Evolutionary conservation across 1,140 invertebrate species (phyloP), one percentile per base, ranked within the genome.

Genomic region (Oreohelix idahoensis): DNA sequence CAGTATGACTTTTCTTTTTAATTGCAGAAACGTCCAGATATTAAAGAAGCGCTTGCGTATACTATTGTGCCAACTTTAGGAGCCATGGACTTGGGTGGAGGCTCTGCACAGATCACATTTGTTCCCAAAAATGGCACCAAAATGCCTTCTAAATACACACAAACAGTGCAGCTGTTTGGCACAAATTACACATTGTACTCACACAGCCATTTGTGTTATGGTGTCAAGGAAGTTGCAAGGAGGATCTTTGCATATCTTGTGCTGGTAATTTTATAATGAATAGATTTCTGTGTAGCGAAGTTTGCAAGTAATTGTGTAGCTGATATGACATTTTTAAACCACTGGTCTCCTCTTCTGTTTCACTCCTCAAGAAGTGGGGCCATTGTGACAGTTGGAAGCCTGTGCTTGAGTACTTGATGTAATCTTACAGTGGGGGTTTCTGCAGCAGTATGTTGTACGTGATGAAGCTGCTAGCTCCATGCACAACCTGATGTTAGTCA

Each of bases 71-170:
- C 71, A 53, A 91, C 89, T 42, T 76, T 90, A 15, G 94, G 94
- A 11, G 92, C 93, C 10, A 79, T 94, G 58, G 94, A 94, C 87
- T 86, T 94, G 84, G 94, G 94, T 49, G 94, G 94, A 74, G 94
- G 94, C 0, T 94, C 94, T 4, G 93, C 94, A 15, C 94, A 94
- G 88, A 93, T 94, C 20, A 92, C 93, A 0, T 93, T 93, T 88
- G 89, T 93, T 83, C 86, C 90, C 13, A 69, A 84, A 36, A 74
- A 53, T 26, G 66, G 29, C 20, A 42, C 58, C 0, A 49, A 1
- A 49, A 83, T 86, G 38, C 88, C 87, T 15, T 51, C 63, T 10
- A 78, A 87, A 11, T 88, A 91, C 58, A 83, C 58, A 29, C 69
- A 84, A 15, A 42, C 84, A 39, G 49, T 93, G 0, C 81, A 86